Base-by-base conservation (phyloP, 2,888 invertebrate species). In the Brenthis daphne region DNA sequence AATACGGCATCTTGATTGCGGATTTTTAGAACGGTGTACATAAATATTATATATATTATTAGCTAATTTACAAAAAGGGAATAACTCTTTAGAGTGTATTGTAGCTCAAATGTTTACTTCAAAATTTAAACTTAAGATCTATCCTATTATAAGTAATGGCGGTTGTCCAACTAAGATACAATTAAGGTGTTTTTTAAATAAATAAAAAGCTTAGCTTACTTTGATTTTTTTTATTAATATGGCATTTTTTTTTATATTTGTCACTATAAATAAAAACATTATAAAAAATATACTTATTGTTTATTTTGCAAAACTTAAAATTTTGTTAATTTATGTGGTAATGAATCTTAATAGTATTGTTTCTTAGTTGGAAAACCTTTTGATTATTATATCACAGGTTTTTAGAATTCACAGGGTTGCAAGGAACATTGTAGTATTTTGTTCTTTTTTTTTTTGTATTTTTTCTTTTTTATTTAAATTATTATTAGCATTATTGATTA, bases 11-110 rank as follows among this genome's bases (percentile, higher is more conserved):
- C 57, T 58, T 54, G 54, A 65, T 66, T 56, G 58, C 64, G 63
- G 80, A 85, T 80, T 90, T 89, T 90, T 89, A 89, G 88, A 90
- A 80, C 87, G 83, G 86, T 90, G 90, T 90, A 90, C 88, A 90
- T 90, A 83, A 78, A 81, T 11, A 11, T 11, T 37, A 77, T 88
- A 88, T 87, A 87, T 79, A 84, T 83, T 85, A 86, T 83, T 85
- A 86, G 79, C 74, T 81, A 81, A 85, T 84, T 82, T 79, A 79
- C 80, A 79, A 79, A 76, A 73, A 77, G 77, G 77, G 74, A 77
- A 80, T 80, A 84, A 86, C 77, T 84, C 84, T 80, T 78, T 90
- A 89, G 89, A 81, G 73, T 82, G 79, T 86, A 87, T 78, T 79
- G 88, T 90, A 90, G 90, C 87, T 89, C 89, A 88, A 88, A 85